A percentile compares a stretch with the other conserved stretches of the same genome.
Conservation (phyloP, 1,140 invertebrate species). For the Saccostrea glomerata region DNA sequence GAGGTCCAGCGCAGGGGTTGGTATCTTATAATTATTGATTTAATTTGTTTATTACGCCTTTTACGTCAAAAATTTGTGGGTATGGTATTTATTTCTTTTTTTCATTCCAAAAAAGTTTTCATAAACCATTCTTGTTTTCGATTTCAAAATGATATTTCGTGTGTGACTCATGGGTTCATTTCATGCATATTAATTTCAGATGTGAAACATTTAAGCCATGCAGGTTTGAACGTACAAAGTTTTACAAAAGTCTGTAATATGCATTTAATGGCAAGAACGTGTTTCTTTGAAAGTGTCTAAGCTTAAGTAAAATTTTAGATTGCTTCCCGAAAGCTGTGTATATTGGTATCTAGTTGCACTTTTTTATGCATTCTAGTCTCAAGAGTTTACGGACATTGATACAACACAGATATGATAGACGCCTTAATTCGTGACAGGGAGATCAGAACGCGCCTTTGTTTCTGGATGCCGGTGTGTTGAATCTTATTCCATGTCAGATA, state of each 20-base stretch:
- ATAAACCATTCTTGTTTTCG: no score
- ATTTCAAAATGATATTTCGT: no score
- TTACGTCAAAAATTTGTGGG: no score
- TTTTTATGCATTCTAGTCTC: neutral
- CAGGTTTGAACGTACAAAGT: neutral
- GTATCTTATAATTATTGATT: neutral
- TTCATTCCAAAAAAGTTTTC: no score
- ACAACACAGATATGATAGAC: neutral
- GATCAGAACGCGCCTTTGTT: slow-evolving; percentile 26
- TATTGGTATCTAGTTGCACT: neutral
- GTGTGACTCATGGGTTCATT: no score
- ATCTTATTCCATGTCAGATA: slow-evolving; percentile 6
- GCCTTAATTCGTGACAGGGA: slow-evolving; percentile 7
- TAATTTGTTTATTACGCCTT: no score
- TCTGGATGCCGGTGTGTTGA: slow-evolving; percentile 5
- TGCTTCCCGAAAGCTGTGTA: neutral
- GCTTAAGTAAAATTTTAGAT: slow-evolving; percentile 10
- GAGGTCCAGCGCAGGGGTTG: no score
- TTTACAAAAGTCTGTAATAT: neutral
- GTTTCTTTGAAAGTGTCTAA: neutral
- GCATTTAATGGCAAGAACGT: slow-evolving; percentile 4
- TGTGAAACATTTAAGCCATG: neutral
- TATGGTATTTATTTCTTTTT: no score
- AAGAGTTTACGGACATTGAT: neutral
- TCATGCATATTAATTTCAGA: no score